Evolutionary conservation across 1,140 invertebrate genomes (phyloP), one percentile per base, ranked within the genome.

Genomic region (Heterodera carotae): DNA sequence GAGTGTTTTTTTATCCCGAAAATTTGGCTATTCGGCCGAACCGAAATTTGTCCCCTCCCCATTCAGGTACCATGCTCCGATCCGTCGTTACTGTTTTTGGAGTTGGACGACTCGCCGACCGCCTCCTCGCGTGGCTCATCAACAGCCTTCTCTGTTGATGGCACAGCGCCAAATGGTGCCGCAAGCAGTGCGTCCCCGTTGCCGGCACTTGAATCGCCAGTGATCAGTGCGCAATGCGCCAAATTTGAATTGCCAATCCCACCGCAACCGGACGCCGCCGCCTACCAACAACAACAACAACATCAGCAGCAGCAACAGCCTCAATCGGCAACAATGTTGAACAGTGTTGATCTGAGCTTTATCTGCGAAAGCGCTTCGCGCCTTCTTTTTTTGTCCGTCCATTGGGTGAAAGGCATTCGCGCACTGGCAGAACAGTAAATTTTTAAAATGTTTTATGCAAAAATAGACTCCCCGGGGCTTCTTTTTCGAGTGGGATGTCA

Each of bases 281-380:
- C 36, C 36, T 6, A 39, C n/a, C 36, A 39, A 10, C 36, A 90
- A 93, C 71, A 94, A 85, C 71, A 60, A 33, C 70, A 56, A 72
- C n/a, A 31, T 39, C 22, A 2, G 31, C 27, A 70, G 7, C 43
- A 33, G 22, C 43, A 69, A 29, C 27, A 8, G 48, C n/a, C 10
- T 22, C 36, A 34, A 29, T 12, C 8, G 68, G 10, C 10, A 33
- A 15, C 53, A 53, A 34, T 36, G 15, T 43, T 43, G 59, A 43
- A 43, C 69, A 33, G 59, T 18, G 48, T 53, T 15, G 62, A 59
- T 15, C 27, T 93, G 78, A 93, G 94, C 89, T 94, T 93, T 84
- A 94, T 96, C 68, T 95, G 93, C 89, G 94, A 96, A 90, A 94
- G 93, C 87, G 93, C 94, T 8, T 94, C 93, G 25, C 90, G 94